Evolutionary conservation across 2,113 vertebrate genomes (phyloP).

Genomic region (Melanocharis versteri): DNA sequence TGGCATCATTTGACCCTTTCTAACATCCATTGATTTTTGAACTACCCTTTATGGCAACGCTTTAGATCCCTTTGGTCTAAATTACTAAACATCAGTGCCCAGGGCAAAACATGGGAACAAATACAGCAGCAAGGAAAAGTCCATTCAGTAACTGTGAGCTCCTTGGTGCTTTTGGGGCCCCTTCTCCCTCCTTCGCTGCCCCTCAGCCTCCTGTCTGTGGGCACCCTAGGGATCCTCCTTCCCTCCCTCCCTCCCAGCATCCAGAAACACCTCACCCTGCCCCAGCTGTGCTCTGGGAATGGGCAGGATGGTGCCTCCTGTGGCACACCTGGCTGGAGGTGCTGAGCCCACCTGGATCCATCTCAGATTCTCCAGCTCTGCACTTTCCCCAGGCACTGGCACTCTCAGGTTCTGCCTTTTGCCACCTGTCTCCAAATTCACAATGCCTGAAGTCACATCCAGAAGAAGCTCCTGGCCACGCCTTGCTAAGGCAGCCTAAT

Average conservation of each 20-base stretch:
- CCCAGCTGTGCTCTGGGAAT: neutral
- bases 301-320: neutral
- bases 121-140: neutral
- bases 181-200: neutral
- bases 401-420: neutral
- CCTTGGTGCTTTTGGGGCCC: neutral
- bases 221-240: neutral
- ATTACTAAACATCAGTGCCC: constrained; percentile 35
- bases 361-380: neutral
- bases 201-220: neutral
- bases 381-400: neutral
- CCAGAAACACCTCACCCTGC: neutral
- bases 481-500: neutral
- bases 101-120: neutral
- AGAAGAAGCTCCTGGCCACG: neutral
- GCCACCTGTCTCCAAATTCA: neutral
- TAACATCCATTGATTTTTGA: constrained; percentile 55
- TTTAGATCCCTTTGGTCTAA: constrained; percentile 44
- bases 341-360: neutral
- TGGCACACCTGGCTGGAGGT: neutral
- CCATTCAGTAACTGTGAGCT: neutral
- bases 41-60: constrained; percentile 21
- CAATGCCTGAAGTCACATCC: neutral
- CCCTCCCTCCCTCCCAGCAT: neutral
- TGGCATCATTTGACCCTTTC: constrained; percentile 58